Base-by-base conservation (phyloP, 2,888 invertebrate genomes). In the Helobdella robusta region DNA sequence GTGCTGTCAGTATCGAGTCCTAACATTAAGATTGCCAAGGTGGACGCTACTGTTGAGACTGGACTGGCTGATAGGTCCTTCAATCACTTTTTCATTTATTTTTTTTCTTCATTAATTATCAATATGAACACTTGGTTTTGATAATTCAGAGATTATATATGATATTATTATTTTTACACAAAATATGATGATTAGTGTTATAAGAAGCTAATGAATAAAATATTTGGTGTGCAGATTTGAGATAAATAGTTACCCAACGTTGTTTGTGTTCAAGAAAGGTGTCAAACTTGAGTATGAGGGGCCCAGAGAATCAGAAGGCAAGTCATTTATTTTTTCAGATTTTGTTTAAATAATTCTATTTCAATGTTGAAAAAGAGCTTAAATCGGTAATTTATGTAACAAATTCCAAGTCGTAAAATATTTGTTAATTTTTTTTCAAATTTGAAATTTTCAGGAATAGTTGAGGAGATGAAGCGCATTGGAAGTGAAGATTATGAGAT, bases 401-500 rank as follows among this genome's bases (percentile, higher is more conserved):
- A n/a, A n/a, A 5, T 59, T 59, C 18, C 20, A 36, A n/a, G 23
- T 20, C 20, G 36, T 5, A n/a, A 46, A 35, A 11, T 35, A n/a
- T 18, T 20, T 23, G 25, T 25, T 50, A 20, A 2, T 52, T 25
- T 28, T 20, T 15, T 28, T 58, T 59, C 25, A 18, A 28, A 6
- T 20, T 18, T 2, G 34, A 23, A 30, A 30, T 18, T 34, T 34
- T 5, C 59, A 69, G 66, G 66, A 34, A 66, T 84, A 68, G 78
- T 83, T 35, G 74, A 78, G 0, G 83, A 81, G 75, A 80, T 84
- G 78, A 76, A 76, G 68, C 75, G 78, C 65, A 73, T 79, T 65
- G 77, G 81, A 15, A 81, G 82, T 69, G 83, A 83, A 11, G 78
- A 80, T 70, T 84, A 83, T 79, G 79, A 80, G 70, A 83, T 84